Evolutionary conservation across 1,140 invertebrate species (phyloP).

Genomic region (Papilio polyxenes): DNA sequence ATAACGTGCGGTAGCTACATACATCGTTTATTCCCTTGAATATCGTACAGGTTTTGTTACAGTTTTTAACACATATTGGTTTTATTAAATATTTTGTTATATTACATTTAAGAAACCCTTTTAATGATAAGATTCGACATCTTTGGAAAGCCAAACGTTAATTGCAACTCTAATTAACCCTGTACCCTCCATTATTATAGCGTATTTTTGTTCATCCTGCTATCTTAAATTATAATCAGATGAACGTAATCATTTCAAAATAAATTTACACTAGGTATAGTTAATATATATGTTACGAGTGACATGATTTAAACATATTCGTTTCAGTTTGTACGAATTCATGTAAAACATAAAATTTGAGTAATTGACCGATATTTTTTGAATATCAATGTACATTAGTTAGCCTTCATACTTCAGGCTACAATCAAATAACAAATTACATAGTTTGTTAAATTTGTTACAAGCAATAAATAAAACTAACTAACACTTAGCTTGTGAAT

Average conservation of each 20-base stretch:
- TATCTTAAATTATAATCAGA: background rate
- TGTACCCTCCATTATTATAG: background rate
- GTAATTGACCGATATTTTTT: background rate
- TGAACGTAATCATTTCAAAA: background rate
- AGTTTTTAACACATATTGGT: background rate
- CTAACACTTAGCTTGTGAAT: background rate
- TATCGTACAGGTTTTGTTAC: background rate
- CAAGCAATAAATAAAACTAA: conserved; percentile 1
- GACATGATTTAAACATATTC: background rate
- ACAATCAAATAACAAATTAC: conserved; percentile 16
- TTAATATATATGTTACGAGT: background rate
- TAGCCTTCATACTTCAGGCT: conserved; percentile 7
- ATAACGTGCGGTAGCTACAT: background rate
- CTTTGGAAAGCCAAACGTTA: too few relatives aligned
- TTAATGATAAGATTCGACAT: too few relatives aligned
- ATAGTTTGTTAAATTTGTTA: conserved; percentile 25
- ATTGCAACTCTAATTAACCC: background rate
- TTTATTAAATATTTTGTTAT: background rate
- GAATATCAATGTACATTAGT: background rate
- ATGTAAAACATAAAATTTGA: background rate
- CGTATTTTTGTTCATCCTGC: background rate
- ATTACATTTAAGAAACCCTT: too few relatives aligned
- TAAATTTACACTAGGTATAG: background rate
- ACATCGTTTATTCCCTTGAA: background rate
- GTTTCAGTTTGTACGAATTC: background rate